Conservation (phyloP, 2,113 vertebrate genomes). For the Grallaria varia region DNA sequence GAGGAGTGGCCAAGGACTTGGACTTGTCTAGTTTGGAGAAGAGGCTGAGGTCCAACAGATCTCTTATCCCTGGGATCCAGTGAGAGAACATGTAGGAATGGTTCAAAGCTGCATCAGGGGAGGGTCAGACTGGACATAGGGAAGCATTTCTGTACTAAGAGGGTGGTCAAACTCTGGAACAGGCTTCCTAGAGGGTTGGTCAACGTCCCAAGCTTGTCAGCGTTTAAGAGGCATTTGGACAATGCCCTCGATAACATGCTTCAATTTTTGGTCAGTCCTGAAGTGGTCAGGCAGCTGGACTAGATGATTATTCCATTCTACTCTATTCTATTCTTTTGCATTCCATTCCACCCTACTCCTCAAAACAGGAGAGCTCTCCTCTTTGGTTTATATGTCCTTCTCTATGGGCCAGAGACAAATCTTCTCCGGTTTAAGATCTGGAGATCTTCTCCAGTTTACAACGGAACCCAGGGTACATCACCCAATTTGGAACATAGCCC, state of each 20-base stretch:
- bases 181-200: not conserved
- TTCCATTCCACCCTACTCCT: not conserved
- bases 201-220: not conserved
- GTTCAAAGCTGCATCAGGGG: not conserved
- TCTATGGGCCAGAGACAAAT: not conserved
- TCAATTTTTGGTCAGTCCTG: not conserved
- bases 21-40: not conserved
- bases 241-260: not conserved
- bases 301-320: not conserved
- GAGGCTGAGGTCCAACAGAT: not conserved
- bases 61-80: not conserved
- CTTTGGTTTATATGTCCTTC: not conserved
- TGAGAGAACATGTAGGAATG: accelerated
- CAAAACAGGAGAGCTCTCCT: not conserved
- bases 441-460: not conserved
- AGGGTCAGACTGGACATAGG: not conserved
- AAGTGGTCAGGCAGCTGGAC: not conserved
- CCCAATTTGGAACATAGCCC: not conserved
- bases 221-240: not conserved
- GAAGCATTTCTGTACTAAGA: not conserved
- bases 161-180: not conserved
- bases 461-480: not conserved
- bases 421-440: not conserved
- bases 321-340: not conserved
- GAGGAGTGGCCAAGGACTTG: not conserved